A percentile compares a stretch with the other conserved stretches of the same genome.
These are phyloP conservation scores for Agriopis marginaria DNA, from an alignment of 2,888 invertebrate species.

Conservation along the genomic window DNA sequence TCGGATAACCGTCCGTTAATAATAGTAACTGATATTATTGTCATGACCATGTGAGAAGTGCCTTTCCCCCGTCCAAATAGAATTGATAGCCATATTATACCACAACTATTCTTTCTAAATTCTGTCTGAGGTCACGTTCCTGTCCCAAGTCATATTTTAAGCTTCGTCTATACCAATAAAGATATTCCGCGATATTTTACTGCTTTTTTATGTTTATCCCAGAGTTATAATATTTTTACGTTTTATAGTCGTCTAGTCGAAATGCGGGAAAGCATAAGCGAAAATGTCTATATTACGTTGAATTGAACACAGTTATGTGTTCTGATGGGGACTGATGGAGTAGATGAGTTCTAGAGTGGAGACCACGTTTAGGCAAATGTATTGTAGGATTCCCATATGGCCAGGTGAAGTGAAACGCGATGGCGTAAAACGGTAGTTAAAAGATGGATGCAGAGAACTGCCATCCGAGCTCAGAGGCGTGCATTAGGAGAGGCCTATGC, in stretches of 20 bases:
- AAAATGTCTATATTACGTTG: constrained; percentile 24
- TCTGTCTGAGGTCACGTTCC: constrained; percentile 11
- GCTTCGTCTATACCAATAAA: constrained; percentile 60
- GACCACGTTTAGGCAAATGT: too few species aligned
- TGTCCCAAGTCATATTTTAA: constrained; percentile 43
- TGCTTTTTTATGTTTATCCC: constrained; percentile 62
- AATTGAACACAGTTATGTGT: constrained; percentile 12
- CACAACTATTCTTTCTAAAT: constrained; percentile 3
- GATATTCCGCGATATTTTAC: constrained; percentile 64
- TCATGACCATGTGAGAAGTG: neutral
- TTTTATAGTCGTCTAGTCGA: constrained; percentile 54
- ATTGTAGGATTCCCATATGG: too few species aligned
- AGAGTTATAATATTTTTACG: constrained; percentile 64
- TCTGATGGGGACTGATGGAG: too few species aligned
- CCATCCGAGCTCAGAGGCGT: too few species aligned
- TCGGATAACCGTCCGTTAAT: too few species aligned
- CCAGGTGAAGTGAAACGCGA: too few species aligned
- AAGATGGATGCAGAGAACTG: too few species aligned
- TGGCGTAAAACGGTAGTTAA: too few species aligned
- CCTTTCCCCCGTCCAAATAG: neutral
- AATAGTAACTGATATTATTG: neutral
- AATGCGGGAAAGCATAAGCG: constrained; percentile 5
- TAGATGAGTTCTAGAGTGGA: too few species aligned
- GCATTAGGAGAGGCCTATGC: too few species aligned
- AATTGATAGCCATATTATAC: neutral